phyloP scores from a whole-genome alignment of 2,888 invertebrate genomes.

The Macrophya alboannulata region DNA sequence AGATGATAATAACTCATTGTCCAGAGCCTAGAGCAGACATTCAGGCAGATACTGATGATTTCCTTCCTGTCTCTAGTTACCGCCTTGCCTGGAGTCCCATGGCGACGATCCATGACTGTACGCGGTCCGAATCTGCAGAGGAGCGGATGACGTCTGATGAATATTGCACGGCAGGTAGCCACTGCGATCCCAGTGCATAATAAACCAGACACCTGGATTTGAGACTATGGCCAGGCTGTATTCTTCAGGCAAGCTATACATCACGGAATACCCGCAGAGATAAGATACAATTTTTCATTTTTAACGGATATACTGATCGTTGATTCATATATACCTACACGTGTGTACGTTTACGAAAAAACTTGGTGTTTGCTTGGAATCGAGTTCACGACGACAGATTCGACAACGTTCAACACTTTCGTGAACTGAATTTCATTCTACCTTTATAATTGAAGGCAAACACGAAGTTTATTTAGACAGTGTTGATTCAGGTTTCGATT shows the following conservation, averaged over 20 bases:
- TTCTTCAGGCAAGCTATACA: neutral
- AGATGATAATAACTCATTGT: slow-evolving; percentile 76
- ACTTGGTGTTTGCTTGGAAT: slow-evolving; percentile 2
- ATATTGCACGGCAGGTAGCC: slow-evolving; percentile 39
- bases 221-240: neutral
- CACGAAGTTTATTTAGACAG: slow-evolving; percentile 31
- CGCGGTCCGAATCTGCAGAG: slow-evolving; percentile 42
- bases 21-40: slow-evolving; percentile 66
- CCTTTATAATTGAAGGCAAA: slow-evolving; percentile 35
- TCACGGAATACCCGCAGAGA: neutral
- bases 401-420: neutral
- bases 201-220: neutral
- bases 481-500: slow-evolving; percentile 26
- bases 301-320: neutral
- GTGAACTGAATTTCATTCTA: neutral
- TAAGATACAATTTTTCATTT: neutral
- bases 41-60: slow-evolving; percentile 74
- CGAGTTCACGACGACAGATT: slow-evolving; percentile 1
- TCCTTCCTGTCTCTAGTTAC: slow-evolving; percentile 71
- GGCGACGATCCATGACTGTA: slow-evolving; percentile 13
- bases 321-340: neutral
- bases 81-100: slow-evolving; percentile 29
- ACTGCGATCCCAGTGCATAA: slow-evolving; percentile 2
- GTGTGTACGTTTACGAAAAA: neutral
- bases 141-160: slow-evolving; percentile 46